phyloP scores from a whole-genome alignment of 2,113 vertebrate genomes.

The Phaethon lepturus region DNA sequence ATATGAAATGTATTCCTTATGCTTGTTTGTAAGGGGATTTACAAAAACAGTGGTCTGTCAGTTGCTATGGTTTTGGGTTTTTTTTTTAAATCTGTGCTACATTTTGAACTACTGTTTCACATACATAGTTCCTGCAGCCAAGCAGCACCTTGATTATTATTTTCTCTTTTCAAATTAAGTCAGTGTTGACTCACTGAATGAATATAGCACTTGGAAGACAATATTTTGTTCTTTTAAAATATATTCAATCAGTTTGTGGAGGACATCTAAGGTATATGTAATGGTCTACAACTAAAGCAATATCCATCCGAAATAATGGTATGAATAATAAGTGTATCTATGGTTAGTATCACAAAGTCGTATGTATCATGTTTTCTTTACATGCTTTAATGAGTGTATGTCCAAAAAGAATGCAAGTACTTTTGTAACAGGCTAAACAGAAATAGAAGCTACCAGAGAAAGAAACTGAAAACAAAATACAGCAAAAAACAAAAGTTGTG shows the following conservation, averaged over 20 bases:
- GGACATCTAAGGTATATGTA: neutral
- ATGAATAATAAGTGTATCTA: neutral
- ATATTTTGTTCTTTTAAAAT: neutral
- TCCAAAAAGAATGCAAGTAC: neutral
- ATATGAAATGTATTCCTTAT: neutral
- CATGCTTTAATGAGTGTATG: neutral
- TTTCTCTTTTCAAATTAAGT: neutral
- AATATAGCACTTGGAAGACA: neutral
- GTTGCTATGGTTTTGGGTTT: neutral
- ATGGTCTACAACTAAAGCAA: neutral
- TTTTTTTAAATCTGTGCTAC: neutral
- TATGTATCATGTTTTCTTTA: neutral
- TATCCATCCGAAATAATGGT: neutral
- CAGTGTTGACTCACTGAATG: neutral
- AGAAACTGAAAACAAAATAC: neutral
- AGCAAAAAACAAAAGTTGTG: neutral
- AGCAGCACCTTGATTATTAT: neutral
- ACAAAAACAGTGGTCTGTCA: neutral
- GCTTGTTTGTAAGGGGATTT: neutral
- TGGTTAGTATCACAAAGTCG: neutral
- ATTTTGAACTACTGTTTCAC: neutral
- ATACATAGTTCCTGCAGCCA: neutral
- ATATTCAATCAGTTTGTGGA: neutral
- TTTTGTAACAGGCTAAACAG: neutral
- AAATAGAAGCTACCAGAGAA: neutral